Percentiles rank a stretch among this genome's conserved stretches.
Conservation (phyloP, 2,888 invertebrate genomes). For the Agrotis exclamationis region DNA sequence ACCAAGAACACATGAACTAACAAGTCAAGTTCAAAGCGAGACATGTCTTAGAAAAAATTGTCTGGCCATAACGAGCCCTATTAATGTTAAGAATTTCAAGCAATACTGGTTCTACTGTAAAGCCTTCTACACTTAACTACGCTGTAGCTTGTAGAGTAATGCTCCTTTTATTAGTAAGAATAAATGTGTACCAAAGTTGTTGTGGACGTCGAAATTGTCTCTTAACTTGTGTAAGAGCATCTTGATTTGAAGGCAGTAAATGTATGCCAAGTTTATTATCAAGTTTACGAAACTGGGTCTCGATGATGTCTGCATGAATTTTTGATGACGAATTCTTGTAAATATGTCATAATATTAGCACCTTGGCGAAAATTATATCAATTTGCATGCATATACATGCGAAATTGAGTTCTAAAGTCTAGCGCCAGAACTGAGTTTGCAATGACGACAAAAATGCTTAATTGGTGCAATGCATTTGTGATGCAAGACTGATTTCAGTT, state of each 20-base stretch:
- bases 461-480: constrained; percentile 50
- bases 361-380: constrained; percentile 35
- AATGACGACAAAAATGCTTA: constrained; percentile 26
- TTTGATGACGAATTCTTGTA: constrained; percentile 40
- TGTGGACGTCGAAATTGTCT: constrained; percentile 6
- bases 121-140: background rate
- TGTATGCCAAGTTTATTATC: constrained; percentile 25
- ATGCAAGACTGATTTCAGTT: constrained; percentile 46
- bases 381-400: constrained; percentile 20
- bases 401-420: constrained; percentile 26
- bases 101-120: constrained; percentile 18
- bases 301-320: constrained; percentile 19
- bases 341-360: constrained; percentile 50
- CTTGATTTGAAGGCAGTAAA: background rate
- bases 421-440: constrained; percentile 19
- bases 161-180: constrained; percentile 3
- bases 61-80: constrained; percentile 27
- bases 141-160: background rate
- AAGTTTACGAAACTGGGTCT: constrained; percentile 41
- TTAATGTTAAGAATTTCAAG: constrained; percentile 36
- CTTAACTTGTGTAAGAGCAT: background rate
- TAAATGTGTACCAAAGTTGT: background rate
- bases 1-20: constrained; percentile 23
- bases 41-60: constrained; percentile 37
- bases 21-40: constrained; percentile 46